Conservation (phyloP, 1,140 invertebrate species). For the Cecropterus lyciades region DNA sequence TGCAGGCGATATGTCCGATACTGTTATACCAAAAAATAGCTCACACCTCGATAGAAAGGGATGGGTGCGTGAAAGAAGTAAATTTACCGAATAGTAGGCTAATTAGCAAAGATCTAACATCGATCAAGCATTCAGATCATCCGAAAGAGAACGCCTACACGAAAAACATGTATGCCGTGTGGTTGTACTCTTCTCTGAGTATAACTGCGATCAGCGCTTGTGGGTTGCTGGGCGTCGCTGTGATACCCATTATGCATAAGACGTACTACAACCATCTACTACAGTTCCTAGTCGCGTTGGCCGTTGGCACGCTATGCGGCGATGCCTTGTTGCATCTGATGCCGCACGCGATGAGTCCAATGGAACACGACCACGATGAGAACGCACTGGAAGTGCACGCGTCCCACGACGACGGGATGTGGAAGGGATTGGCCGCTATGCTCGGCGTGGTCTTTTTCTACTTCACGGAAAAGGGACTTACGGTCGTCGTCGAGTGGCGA, state of each 20-base stretch:
- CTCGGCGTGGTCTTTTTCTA: conserved; percentile 94
- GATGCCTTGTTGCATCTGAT: conserved; percentile 97
- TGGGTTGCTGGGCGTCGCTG: conserved; percentile 92
- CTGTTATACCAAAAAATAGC: conserved; percentile 87
- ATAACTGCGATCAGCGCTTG: conserved; percentile 93
- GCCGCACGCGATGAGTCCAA: conserved; percentile 91
- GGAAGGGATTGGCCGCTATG: conserved; percentile 93
- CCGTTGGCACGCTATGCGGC: conserved; percentile 95
- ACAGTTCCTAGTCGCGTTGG: conserved; percentile 96
- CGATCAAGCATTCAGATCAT: conserved; percentile 33
- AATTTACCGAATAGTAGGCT: conserved; percentile 45
- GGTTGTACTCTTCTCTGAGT: conserved; percentile 92
- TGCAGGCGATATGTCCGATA: conserved; percentile 86
- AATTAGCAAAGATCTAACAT: conserved; percentile 29
- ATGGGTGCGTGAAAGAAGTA: conserved; percentile 84
- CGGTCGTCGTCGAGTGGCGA: conserved; percentile 91
- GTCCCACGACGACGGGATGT: conserved; percentile 88
- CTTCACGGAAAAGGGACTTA: conserved; percentile 92
- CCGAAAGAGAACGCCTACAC: conserved; percentile 51
- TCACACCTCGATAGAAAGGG: conserved; percentile 79
- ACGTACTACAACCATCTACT: conserved; percentile 95
- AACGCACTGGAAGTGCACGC: conserved; percentile 53
- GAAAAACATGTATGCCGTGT: conserved; percentile 85
- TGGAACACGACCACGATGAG: conserved; percentile 75
- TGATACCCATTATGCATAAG: conserved; percentile 96